A percentile compares a stretch with the other conserved stretches of the same genome.
These are phyloP conservation scores for Lepidurus couesii DNA, from an alignment of 1,140 invertebrate species.

Conservation along the genomic window DNA sequence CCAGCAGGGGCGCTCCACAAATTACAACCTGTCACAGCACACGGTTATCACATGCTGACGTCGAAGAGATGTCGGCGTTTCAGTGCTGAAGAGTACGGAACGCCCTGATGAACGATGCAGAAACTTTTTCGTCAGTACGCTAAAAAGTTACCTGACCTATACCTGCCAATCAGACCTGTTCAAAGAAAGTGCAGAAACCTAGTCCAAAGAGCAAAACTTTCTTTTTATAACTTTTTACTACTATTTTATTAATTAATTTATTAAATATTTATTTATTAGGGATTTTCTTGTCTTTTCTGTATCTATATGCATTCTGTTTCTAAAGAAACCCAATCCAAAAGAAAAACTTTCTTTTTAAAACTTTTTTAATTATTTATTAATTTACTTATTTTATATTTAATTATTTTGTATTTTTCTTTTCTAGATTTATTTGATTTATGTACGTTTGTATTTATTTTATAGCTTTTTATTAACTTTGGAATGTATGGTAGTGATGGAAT, in stretches of 20 bases:
- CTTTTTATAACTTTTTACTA: not conserved
- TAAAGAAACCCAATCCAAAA: not conserved
- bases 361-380: too few species aligned
- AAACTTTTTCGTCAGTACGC: not conserved
- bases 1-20: constrained; percentile 17
- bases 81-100: constrained; percentile 13
- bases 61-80: constrained; percentile 9
- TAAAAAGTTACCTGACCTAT: not conserved
- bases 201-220: not conserved
- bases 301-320: not conserved
- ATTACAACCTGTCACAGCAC: constrained; percentile 19
- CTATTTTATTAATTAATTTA: not conserved
- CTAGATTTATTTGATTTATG: too few species aligned
- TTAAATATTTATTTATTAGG: too few species aligned
- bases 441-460: too few species aligned
- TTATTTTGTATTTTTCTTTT: too few species aligned
- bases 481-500: too few species aligned
- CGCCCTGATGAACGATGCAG: constrained; percentile 20
- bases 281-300: not conserved
- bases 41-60: constrained; percentile 18
- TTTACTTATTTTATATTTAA: too few species aligned
- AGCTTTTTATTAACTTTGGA: too few species aligned
- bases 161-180: constrained; percentile 1
- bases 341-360: too few species aligned
- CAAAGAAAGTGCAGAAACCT: not conserved